These are phyloP conservation scores for Calameuta filiformis DNA, from an alignment of 2,888 invertebrate genomes.

Conservation along the genomic window DNA sequence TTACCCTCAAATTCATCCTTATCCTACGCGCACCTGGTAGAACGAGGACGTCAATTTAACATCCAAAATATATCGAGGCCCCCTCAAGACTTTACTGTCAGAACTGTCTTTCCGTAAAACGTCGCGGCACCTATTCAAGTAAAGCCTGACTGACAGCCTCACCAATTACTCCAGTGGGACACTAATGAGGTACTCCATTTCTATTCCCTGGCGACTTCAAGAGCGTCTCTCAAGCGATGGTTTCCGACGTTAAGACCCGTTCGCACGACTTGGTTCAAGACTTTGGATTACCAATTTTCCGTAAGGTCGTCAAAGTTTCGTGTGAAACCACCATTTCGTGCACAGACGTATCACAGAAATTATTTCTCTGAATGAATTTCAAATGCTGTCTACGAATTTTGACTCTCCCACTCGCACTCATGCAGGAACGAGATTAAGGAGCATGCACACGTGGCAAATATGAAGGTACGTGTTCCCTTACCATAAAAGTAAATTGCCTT, in stretches of 20 bases:
- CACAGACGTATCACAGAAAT: background rate
- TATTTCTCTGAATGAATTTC: background rate
- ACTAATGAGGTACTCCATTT: background rate
- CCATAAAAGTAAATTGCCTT: background rate
- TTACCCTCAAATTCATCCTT: too few relatives aligned
- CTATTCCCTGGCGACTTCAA: background rate
- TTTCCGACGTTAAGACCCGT: background rate
- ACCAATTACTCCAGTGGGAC: background rate
- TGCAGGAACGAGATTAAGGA: background rate
- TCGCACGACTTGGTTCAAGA: background rate
- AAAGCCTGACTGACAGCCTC: constrained; percentile 2
- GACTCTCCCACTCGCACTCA: background rate
- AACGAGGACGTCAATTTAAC: background rate
- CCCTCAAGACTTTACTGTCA: background rate
- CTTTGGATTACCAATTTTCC: background rate
- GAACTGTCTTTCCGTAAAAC: background rate
- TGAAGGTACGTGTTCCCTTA: background rate
- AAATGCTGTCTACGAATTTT: background rate
- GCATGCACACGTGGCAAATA: background rate
- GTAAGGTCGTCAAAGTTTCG: background rate
- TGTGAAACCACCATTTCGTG: background rate
- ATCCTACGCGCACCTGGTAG: background rate
- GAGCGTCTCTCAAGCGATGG: background rate
- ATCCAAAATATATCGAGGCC: background rate
- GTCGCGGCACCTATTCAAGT: background rate